phyloP scores from a whole-genome alignment of 2,113 vertebrate genomes.

The Actenoides hombroni region DNA sequence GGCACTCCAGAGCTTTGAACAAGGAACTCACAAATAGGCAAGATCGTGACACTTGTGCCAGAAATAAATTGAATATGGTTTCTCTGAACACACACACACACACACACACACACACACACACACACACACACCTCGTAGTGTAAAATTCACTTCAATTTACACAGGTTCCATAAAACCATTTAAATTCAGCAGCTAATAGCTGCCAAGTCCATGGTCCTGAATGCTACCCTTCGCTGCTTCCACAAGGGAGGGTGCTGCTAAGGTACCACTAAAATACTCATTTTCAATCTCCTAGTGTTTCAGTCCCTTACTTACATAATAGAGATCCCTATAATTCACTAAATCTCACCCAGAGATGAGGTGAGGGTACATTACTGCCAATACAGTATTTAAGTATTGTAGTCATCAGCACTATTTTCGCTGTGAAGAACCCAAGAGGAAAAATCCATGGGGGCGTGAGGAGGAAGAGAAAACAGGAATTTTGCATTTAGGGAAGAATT shows the following conservation, averaged over 20 bases:
- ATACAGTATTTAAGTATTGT: background rate
- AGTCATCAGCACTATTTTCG: background rate
- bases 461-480: background rate
- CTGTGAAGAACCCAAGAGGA: background rate
- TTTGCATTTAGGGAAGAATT: background rate
- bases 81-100: background rate
- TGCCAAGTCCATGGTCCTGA: background rate
- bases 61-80: background rate
- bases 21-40: rapidly evolving
- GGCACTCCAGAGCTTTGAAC: background rate
- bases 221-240: background rate
- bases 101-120: background rate
- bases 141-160: background rate
- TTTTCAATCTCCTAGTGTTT: background rate
- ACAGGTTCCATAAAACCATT: background rate
- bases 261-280: background rate
- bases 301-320: background rate
- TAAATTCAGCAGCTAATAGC: background rate
- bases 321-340: background rate
- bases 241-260: background rate
- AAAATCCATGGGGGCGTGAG: background rate
- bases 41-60: background rate
- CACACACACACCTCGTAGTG: background rate
- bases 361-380: background rate
- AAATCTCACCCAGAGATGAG: background rate